Evolutionary conservation across 2,797 vertebrate species (phyloP).

Genomic region (Ctenopoma kingsleyae): DNA sequence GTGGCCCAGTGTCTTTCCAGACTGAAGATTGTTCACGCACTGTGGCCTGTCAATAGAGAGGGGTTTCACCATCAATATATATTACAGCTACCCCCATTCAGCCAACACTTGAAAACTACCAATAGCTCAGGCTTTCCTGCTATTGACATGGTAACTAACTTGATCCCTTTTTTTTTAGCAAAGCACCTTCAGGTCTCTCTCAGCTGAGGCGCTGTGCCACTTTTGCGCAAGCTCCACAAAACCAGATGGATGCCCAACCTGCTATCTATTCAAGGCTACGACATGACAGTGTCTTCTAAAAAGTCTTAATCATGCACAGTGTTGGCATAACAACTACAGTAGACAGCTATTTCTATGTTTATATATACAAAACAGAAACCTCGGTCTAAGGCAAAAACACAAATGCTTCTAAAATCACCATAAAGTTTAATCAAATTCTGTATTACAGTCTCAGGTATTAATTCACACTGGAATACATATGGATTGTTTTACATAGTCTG

Average conservation of each 20-base stretch:
- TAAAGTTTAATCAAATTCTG: no score
- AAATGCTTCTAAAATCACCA: background rate
- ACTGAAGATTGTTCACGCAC: slow-evolving; percentile 83
- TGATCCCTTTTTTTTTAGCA: slow-evolving; percentile 46
- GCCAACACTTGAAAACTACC: slow-evolving; percentile 84
- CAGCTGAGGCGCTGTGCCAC: slow-evolving; percentile 47
- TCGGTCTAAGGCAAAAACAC: background rate
- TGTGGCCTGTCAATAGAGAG: slow-evolving; percentile 78
- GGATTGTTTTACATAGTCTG: background rate
- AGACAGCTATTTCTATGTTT: background rate
- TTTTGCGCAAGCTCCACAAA: slow-evolving; percentile 38
- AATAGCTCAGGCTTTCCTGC: slow-evolving; percentile 72
- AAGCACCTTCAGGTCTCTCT: slow-evolving; percentile 29
- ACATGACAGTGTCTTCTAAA: slow-evolving; percentile 1
- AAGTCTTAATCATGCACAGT: background rate
- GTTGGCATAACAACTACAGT: background rate
- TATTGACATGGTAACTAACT: slow-evolving; percentile 85
- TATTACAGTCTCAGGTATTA: background rate
- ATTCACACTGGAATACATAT: background rate
- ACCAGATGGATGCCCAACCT: slow-evolving; percentile 42
- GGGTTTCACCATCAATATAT: slow-evolving; percentile 85
- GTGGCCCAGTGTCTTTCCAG: slow-evolving; percentile 76
- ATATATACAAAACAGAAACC: background rate
- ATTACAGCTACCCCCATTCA: slow-evolving; percentile 85
- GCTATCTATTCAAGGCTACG: slow-evolving; percentile 6